phyloP scores from a whole-genome alignment of 1,140 invertebrate genomes.

The Drosophila nannoptera region DNA sequence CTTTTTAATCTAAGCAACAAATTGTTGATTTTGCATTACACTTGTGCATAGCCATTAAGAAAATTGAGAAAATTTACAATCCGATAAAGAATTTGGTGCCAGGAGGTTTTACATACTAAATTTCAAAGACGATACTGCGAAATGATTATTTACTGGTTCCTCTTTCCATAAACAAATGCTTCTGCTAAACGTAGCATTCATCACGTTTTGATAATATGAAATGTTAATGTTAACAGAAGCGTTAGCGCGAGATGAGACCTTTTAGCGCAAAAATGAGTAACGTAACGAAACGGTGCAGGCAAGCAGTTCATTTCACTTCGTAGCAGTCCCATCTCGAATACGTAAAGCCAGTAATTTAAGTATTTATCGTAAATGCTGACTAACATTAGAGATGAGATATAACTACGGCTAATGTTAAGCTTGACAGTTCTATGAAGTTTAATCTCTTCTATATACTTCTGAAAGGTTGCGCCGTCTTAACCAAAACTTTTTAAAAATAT shows the following conservation, averaged over 20 bases:
- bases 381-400: conserved; percentile 12
- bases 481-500: neutral
- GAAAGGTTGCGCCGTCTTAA: neutral
- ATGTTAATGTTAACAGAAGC: conserved; percentile 7
- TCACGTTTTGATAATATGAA: neutral
- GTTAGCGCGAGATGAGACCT: conserved; percentile 5
- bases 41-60: no score
- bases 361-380: neutral
- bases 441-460: neutral
- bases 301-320: neutral
- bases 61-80: no score
- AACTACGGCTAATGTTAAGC: neutral
- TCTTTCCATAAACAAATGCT: conserved; percentile 12
- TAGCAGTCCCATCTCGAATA: neutral
- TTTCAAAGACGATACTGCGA: conserved; percentile 6
- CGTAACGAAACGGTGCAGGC: neutral
- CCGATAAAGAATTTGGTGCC: neutral
- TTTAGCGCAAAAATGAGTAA: conserved; percentile 8
- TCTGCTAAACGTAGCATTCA: conserved; percentile 1
- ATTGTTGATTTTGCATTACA: no score
- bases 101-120: neutral
- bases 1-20: conserved; percentile 13
- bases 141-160: conserved; percentile 8
- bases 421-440: neutral
- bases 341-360: neutral